Base-by-base conservation (phyloP, 2,888 invertebrate species). In the Margaritifera margaritifera region DNA sequence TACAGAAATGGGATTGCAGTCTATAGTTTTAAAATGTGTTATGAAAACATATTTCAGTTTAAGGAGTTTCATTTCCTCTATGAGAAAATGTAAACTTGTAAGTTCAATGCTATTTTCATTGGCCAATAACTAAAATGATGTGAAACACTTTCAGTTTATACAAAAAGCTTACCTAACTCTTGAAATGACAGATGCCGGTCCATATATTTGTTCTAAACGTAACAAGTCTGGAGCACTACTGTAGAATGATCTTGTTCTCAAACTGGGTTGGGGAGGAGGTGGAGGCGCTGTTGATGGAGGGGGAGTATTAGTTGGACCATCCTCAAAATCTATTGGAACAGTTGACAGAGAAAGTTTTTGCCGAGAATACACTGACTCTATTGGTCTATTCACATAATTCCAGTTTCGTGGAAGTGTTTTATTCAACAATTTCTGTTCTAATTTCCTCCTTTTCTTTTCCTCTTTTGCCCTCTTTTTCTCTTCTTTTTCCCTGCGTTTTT, bases 171-270 rank as follows among this genome's bases (percentile, higher is more conserved):
- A 42, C 42, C 42, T 42, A 42, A 42, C 42, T 42, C 42, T 42
- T 42, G 42, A 42, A 42, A 1, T 42, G 42, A 11, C 42, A 11
- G 42, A 11, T 11, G 11, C 42, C 11, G 81, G 80, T 22, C 85
- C 85, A 68, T 86, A 85, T 4, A 85, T 80, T 66, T 84, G 80
- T 68, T 83, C 84, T 59, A 86, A 59, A 24, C 85, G 65, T 19
- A 77, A 68, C 58, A 85, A 67, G 62, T 85, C 85, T n/a, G 85
- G 85, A 5, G 84, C 77, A 77, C 84, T 85, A 25, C 76, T 72
- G 61, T 81, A 81, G 20, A 79, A 52, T 15, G 81, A 74, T 69
- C 70, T 76, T 25, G 80, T 77, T 59, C 71, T 72, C 22, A 72
- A 56, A 66, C 77, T 78, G 22, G 80, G 76, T 53, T 66, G 72